Evolutionary conservation across 2,113 vertebrate genomes (phyloP), one percentile per base, ranked within the genome.

Genomic region (Rhabdomys dilectus): DNA sequence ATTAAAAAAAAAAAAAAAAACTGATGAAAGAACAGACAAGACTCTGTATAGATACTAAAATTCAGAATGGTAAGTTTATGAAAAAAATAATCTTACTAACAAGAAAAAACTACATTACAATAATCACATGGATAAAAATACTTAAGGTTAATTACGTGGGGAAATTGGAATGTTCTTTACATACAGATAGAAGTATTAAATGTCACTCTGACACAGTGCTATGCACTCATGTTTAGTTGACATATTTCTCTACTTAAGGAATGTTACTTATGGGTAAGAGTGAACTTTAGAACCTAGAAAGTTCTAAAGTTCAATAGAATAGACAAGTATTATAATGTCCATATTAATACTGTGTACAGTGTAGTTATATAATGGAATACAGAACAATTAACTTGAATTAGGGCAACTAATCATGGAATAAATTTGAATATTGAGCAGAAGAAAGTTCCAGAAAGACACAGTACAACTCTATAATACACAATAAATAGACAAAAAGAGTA

Each of bases 321-420:
- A 90, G 58, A 64, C 31, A 91, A 85, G 64, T 39, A 10, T 29
- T 45, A 45, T 22, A 51, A 39, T 7, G 9, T 64, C 45, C 84
- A 78, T 7, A 17, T 29, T 60, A 77, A 73, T 22, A 34, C 11
- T 81, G 21, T 76, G 21, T 56, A 94, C 36, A 5, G 75, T 53
- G 81, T 0, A 80, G 34, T 29, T 64, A 51, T 21, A 45, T 34
- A 89, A 66, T 6, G 24, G 48, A 82, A 91, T 53, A 60, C 73
- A 93, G 39, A 91, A 34, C 64, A 75, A 26, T 91, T 24, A 89
- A 8, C 29, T n/a, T 88, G 42, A 92, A 92, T 89, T 88, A 95
- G 13, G 91, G 12, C 77, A 95, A 91, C 11, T 12, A 81, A 62
- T 13, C 84, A 91, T 76, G n/a, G 34, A 85, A 95, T 42, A 81